phyloP scores from a whole-genome alignment of 2,113 vertebrate species.

The Syngnathoides biaculeatus region DNA sequence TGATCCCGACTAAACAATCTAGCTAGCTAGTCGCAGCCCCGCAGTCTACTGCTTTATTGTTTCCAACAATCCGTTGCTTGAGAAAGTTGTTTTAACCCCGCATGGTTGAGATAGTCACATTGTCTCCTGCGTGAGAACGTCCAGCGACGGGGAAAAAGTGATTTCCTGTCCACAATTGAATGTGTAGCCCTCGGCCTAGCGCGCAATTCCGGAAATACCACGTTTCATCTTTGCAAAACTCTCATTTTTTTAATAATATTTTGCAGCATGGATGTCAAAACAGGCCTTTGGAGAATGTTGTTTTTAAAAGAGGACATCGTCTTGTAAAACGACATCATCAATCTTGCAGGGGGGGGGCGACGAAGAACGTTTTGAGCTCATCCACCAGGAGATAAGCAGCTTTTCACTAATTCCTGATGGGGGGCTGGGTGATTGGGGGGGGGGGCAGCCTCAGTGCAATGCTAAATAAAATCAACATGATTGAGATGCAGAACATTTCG shows the following conservation, averaged over 20 bases:
- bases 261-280: background rate
- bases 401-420: constrained; percentile 61
- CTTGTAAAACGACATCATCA: background rate
- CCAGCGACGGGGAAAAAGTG: background rate
- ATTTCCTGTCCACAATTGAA: constrained; percentile 6
- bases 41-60: background rate
- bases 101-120: background rate
- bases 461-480: constrained; percentile 10
- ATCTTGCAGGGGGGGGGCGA: constrained; percentile 10
- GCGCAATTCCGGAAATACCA: background rate
- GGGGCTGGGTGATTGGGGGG: too few species aligned
- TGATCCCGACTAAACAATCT: background rate
- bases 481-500: constrained; percentile 35
- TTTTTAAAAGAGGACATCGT: constrained; percentile 5
- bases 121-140: background rate
- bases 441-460: constrained; percentile 16
- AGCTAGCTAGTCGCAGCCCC: background rate
- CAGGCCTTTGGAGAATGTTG: background rate
- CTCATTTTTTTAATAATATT: background rate
- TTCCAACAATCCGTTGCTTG: background rate
- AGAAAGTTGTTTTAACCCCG: constrained; percentile 7
- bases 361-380: constrained; percentile 20
- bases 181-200: background rate
- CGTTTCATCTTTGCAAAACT: background rate
- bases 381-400: constrained; percentile 54